Evolutionary conservation across 2,888 invertebrate genomes (phyloP).

Genomic region (Allophyes oxyacanthae): DNA sequence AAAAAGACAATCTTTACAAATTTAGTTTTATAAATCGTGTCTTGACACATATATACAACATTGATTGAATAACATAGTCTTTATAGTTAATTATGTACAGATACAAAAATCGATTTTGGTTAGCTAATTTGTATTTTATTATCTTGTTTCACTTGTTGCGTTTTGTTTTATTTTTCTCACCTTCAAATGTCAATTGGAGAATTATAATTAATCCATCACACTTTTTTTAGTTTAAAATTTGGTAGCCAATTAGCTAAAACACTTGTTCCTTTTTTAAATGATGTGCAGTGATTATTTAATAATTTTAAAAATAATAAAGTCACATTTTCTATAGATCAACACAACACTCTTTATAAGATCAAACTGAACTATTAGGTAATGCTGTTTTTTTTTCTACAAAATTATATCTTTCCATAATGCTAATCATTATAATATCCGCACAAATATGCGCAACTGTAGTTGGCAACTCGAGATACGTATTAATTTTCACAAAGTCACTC

Average conservation of each 20-base stretch:
- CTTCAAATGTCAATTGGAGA: conserved; percentile 37
- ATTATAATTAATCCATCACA: conserved; percentile 17
- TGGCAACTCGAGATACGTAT: no score
- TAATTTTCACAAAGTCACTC: background rate
- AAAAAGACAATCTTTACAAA: conserved; percentile 5
- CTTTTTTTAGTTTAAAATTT: conserved; percentile 4
- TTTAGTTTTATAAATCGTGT: conserved; percentile 9
- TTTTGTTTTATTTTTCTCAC: conserved; percentile 41
- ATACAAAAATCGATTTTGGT: conserved; percentile 42
- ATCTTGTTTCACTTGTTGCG: conserved; percentile 26
- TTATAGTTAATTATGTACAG: conserved; percentile 33
- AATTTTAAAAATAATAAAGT: conserved; percentile 13
- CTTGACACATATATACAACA: conserved; percentile 27
- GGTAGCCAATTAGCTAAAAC: conserved; percentile 31
- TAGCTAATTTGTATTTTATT: conserved; percentile 45
- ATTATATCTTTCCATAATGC: no score
- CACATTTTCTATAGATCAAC: no score
- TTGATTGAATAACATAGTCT: conserved; percentile 42
- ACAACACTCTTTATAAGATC: no score
- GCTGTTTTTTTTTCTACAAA: no score
- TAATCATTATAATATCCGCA: no score
- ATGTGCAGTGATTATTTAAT: conserved; percentile 26
- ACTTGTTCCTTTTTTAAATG: conserved; percentile 24
- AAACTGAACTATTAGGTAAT: no score
- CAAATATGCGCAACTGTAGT: no score